Base-by-base conservation (phyloP, 2,113 vertebrate genomes). In the Nycticryphes semicollaris region DNA sequence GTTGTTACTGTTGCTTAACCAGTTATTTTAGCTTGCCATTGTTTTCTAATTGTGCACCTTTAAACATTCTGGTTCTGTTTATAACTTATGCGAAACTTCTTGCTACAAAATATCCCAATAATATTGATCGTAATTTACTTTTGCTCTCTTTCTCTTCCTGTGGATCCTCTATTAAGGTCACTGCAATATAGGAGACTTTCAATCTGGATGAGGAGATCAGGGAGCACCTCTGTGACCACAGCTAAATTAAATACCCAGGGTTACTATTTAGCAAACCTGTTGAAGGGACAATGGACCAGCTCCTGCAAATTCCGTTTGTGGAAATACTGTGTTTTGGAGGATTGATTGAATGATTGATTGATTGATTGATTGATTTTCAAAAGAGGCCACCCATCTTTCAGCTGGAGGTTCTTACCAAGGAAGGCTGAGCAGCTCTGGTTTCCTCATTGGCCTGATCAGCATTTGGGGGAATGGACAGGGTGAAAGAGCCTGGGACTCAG, bases 1-100 rank as follows among this genome's bases (percentile, higher is more conserved):
- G 89, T 92, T 97, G 90, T 97, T 96, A 45, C 95, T 96, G 74
- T 89, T 95, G 68, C 96, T 97, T 95, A 95, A 95, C 74, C 96
- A 87, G 80, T 95, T 91, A 64, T 84, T 90, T 87, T 80, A 86
- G 87, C 83, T 95, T 87, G 51, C 75, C 54, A 83, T 94, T 90
- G 69, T 94, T 96, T 97, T 92, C 62, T 90, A 95, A 75, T 59
- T 67, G 59, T 77, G n/a, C 54, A 84, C 93, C 94, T 98, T 96
- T 96, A 92, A 94, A 60, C 23, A 22, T 94, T 94, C 93, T 89
- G 88, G 59, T 91, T 91, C 50, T 96, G 69, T 95, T 96, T 94
- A 84, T 41, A 89, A 76, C n/a, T 37, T 31, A 59, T 62, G 56
- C 70, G 79, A 91, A 93, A 77, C 28, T 48, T 70, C 76, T 95